A percentile compares a stretch with the other conserved stretches of the same genome.
phyloP scores from a whole-genome alignment of 2,888 invertebrate genomes.

The Amphipyra berbera region DNA sequence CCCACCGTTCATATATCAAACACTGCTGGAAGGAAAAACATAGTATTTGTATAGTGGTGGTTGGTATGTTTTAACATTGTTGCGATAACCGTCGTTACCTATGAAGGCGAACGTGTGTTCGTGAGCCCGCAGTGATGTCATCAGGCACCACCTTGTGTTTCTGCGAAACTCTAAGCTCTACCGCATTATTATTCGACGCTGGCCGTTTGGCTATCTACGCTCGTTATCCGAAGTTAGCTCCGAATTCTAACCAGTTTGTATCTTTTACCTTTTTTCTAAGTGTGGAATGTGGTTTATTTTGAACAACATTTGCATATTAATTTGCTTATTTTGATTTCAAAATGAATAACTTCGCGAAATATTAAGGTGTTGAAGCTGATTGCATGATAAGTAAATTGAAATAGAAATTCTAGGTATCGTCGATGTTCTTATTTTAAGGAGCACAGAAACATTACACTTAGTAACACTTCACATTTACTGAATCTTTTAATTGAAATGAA shows the following conservation, averaged over 20 bases:
- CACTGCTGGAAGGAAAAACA: conserved; percentile 38
- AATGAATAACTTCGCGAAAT: conserved; percentile 11
- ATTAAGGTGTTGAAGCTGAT: conserved; percentile 5
- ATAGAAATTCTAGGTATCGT: background rate
- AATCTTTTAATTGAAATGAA: background rate
- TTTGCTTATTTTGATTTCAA: conserved; percentile 29
- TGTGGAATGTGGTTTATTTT: conserved; percentile 57
- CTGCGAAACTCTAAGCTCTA: conserved; percentile 81
- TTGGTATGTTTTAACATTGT: conserved; percentile 51
- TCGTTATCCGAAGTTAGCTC: conserved; percentile 73
- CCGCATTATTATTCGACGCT: conserved; percentile 80
- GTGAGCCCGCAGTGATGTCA: conserved; percentile 80
- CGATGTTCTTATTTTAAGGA: background rate
- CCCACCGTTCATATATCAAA: conserved; percentile 53
- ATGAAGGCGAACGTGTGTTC: conserved; percentile 79
- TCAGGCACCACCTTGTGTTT: conserved; percentile 79
- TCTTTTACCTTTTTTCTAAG: conserved; percentile 71
- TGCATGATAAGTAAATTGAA: background rate
- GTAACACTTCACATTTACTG: background rate
- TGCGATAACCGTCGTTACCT: conserved; percentile 57
- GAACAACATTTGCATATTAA: conserved; percentile 48
- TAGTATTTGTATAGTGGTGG: conserved; percentile 36
- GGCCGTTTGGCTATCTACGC: conserved; percentile 71
- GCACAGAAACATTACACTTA: conserved; percentile 9
- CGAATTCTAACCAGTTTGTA: conserved; percentile 79